Conservation (phyloP, 2,113 vertebrate species). For the Colaptes auratus region DNA sequence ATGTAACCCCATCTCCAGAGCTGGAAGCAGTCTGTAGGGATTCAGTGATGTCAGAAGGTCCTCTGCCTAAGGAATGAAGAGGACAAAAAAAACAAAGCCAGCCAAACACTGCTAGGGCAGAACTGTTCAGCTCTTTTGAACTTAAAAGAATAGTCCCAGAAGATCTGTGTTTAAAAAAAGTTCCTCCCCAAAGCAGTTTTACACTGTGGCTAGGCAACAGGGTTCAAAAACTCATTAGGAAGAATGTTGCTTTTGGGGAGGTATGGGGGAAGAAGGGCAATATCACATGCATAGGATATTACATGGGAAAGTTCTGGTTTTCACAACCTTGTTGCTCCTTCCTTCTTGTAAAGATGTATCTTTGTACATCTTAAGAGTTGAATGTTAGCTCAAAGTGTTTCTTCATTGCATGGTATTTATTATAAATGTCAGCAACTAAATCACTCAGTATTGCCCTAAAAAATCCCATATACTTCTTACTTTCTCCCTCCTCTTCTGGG, state of each 20-base stretch:
- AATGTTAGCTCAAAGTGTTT: background rate
- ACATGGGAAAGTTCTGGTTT: background rate
- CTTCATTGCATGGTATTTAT: background rate
- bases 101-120: background rate
- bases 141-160: background rate
- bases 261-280: background rate
- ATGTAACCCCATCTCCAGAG: background rate
- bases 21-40: background rate
- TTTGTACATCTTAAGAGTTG: background rate
- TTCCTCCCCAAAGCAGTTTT: background rate
- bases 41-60: background rate
- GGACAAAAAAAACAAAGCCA: background rate
- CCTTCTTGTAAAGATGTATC: background rate
- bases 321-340: background rate
- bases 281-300: background rate
- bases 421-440: background rate
- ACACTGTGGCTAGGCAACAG: background rate
- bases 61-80: background rate
- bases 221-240: background rate
- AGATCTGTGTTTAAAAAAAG: background rate
- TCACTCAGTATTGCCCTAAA: background rate
- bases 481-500: background rate
- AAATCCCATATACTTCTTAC: background rate
- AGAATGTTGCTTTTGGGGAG: background rate
- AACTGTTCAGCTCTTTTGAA: background rate